Conservation (phyloP, 1,140 invertebrate species). For the Apocrypta bakeri region DNA sequence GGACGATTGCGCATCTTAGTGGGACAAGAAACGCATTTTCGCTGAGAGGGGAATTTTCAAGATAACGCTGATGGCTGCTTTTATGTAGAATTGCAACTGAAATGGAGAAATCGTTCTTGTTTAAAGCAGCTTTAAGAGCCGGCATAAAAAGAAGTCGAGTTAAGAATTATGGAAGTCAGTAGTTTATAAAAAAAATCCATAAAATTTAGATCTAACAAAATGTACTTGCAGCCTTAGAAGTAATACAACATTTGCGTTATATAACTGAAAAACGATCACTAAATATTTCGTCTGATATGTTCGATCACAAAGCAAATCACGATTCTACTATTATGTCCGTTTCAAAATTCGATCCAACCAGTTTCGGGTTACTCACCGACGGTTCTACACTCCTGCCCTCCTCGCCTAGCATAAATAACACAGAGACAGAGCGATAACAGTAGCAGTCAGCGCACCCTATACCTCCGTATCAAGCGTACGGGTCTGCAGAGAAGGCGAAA, state of each 20-base stretch:
- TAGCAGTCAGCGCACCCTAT: neutral
- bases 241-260: too few relatives aligned
- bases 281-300: neutral
- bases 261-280: too few relatives aligned
- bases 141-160: too few relatives aligned
- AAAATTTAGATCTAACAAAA: too few relatives aligned
- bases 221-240: too few relatives aligned
- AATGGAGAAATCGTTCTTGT: too few relatives aligned
- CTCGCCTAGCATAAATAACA: slow-evolving; percentile 1
- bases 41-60: too few relatives aligned
- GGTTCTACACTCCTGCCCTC: neutral
- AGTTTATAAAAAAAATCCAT: too few relatives aligned
- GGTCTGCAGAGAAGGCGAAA: slow-evolving; percentile 1
- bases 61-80: too few relatives aligned
- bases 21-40: neutral
- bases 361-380: neutral
- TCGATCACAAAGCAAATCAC: neutral
- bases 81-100: too few relatives aligned
- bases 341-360: neutral
- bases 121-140: too few relatives aligned
- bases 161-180: too few relatives aligned
- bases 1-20: neutral
- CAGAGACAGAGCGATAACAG: neutral
- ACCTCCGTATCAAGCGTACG: neutral
- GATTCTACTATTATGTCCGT: neutral